Evolutionary conservation across 2,113 vertebrate genomes (phyloP).

Genomic region (Hiodon tergisus): DNA sequence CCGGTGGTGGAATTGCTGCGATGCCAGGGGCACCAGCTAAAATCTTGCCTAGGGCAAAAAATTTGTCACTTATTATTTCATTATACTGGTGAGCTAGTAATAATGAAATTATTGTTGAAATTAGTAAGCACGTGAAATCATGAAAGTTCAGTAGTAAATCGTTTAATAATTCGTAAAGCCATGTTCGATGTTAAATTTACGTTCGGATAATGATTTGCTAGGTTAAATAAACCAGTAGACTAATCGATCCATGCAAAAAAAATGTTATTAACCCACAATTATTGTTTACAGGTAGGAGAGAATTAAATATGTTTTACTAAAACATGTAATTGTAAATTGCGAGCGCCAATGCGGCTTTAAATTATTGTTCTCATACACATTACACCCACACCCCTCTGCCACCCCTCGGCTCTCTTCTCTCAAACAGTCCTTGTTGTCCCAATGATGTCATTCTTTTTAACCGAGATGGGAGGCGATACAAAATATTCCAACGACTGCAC

Average conservation of each 20-base stretch:
- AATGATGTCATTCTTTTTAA: constrained; percentile 56
- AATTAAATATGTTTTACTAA: neutral
- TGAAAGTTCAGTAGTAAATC: neutral
- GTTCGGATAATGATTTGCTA: neutral
- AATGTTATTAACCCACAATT: neutral
- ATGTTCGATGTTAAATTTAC: neutral
- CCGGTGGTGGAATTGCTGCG: no score
- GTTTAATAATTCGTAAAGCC: neutral
- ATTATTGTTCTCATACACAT: neutral
- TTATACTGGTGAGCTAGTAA: no score
- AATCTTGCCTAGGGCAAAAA: no score
- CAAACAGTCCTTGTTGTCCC: constrained; percentile 27
- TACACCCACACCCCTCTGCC: constrained; percentile 7
- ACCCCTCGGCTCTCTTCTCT: constrained; percentile 5
- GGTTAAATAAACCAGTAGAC: neutral
- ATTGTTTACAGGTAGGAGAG: neutral
- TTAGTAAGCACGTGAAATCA: no score
- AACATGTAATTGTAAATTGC: neutral
- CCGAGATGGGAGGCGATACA: constrained; percentile 39
- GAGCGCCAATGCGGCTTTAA: constrained; percentile 11
- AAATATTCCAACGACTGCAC: constrained; percentile 42
- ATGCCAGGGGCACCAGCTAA: no score
- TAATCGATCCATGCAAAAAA: neutral
- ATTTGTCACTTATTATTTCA: no score
- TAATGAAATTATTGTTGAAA: no score